Evolutionary conservation across 2,888 invertebrate species (phyloP).

Genomic region (Agriopis marginaria): DNA sequence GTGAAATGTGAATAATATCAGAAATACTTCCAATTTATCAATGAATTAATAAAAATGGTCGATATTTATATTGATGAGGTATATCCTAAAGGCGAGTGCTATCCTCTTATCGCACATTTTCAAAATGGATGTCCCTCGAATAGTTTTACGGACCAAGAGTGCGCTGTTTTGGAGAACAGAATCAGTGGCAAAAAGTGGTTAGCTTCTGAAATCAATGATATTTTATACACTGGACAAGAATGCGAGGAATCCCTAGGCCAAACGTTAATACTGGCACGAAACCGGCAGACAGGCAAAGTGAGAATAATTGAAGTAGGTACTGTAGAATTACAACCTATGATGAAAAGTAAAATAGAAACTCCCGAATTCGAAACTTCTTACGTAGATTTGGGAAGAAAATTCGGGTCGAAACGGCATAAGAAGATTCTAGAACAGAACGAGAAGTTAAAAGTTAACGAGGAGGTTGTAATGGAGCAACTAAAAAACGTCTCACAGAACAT

Average conservation of each 20-base stretch:
- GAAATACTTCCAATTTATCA: not conserved
- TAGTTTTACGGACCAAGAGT: conserved; percentile 56
- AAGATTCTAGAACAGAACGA: conserved; percentile 87
- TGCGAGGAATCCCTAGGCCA: conserved; percentile 60
- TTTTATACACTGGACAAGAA: conserved; percentile 72
- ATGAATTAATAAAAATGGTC: conserved; percentile 56
- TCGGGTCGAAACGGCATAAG: conserved; percentile 88
- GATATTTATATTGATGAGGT: conserved; percentile 69
- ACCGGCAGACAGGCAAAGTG: conserved; percentile 71
- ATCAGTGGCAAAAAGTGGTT: conserved; percentile 55
- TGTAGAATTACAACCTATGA: conserved; percentile 64
- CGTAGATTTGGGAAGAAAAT: conserved; percentile 85
- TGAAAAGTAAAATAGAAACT: conserved; percentile 53
- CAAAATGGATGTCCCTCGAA: conserved; percentile 73
- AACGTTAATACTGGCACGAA: conserved; percentile 66
- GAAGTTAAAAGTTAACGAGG: conserved; percentile 85
- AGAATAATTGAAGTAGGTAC: conserved; percentile 65
- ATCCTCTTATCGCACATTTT: conserved; percentile 67
- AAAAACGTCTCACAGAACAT: conserved; percentile 80
- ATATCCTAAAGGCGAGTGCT: conserved; percentile 55
- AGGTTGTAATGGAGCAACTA: conserved; percentile 86
- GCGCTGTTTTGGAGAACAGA: conserved; percentile 58
- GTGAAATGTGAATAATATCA: conserved; percentile 10
- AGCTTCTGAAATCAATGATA: conserved; percentile 56
- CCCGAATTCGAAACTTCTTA: conserved; percentile 61